Percentiles rank a stretch among this genome's conserved stretches.
These are phyloP conservation scores for Xiphophorus maculatus DNA, from an alignment of 2,113 vertebrate genomes.

Conservation along the genomic window DNA sequence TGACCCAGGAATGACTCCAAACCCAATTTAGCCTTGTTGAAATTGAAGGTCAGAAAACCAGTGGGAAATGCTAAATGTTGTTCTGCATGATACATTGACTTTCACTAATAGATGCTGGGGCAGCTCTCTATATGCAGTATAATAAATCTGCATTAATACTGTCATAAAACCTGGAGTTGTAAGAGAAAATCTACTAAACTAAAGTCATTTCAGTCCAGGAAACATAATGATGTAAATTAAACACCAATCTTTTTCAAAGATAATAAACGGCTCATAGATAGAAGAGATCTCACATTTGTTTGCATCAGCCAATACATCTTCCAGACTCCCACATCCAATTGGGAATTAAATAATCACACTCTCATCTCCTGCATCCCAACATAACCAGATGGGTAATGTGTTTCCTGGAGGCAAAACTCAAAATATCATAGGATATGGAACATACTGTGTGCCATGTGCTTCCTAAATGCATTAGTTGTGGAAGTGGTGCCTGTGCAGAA, in stretches of 20 bases:
- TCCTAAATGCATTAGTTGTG: constrained; percentile 42
- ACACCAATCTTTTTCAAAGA: background rate
- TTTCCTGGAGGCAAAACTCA: constrained; percentile 30
- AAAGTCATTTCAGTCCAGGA: no score
- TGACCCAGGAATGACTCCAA: no score
- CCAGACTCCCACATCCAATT: background rate
- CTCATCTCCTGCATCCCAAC: constrained; percentile 13
- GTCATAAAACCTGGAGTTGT: no score
- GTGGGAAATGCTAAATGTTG: no score
- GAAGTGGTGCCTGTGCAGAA: constrained; percentile 13
- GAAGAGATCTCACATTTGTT: background rate
- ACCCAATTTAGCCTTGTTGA: no score
- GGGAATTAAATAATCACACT: background rate
- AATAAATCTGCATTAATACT: no score
- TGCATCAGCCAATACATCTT: background rate
- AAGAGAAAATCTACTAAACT: no score
- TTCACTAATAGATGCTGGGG: no score
- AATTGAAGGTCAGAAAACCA: no score
- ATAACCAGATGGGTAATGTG: constrained; percentile 26
- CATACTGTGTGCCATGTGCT: constrained; percentile 15
- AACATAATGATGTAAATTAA: no score
- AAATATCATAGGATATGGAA: constrained; percentile 12
- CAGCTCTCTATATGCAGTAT: no score
- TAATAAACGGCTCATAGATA: background rate
- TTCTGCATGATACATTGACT: no score